Percentiles rank a stretch among this genome's conserved stretches.
Conservation (phyloP, 2,888 invertebrate genomes). For the Drosophila nr. fundita region DNA sequence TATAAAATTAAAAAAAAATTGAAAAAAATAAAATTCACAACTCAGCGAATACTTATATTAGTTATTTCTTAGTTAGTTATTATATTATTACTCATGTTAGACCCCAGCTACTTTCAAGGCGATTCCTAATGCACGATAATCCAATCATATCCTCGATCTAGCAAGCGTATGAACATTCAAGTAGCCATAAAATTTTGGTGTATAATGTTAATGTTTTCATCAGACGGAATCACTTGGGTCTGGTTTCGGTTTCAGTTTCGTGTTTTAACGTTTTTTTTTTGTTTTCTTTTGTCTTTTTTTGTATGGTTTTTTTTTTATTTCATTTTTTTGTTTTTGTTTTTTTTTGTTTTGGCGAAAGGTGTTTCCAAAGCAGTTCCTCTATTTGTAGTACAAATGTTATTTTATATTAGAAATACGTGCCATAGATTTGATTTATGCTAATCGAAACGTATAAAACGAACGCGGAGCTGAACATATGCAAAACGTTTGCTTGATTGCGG, state of each 20-base stretch:
- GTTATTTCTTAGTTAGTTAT: too few species aligned
- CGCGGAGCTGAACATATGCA: conserved; percentile 58
- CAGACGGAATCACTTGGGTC: conserved; percentile 54
- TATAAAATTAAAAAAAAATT: background rate
- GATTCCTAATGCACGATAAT: too few species aligned
- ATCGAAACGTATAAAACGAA: conserved; percentile 68
- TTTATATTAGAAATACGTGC: conserved; percentile 33
- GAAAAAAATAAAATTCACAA: background rate
- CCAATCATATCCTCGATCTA: too few species aligned
- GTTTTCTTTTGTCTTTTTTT: background rate
- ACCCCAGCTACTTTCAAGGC: background rate
- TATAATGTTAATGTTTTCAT: conserved; percentile 77
- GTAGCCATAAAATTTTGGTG: conserved; percentile 69
- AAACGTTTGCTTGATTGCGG: conserved; percentile 66
- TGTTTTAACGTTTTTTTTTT: conserved; percentile 38
- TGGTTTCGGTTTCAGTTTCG: conserved; percentile 47
- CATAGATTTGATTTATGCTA: conserved; percentile 72
- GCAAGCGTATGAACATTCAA: conserved; percentile 48
- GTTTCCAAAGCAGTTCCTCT: conserved; percentile 65
- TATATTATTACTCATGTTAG: too few species aligned
- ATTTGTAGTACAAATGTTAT: conserved; percentile 61
- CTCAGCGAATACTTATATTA: background rate
- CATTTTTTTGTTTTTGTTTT: background rate
- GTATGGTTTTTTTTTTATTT: conserved; percentile 22
- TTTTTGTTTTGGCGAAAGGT: conserved; percentile 66